Conservation (phyloP, 2,888 invertebrate species). For the Hemithea aestivaria region DNA sequence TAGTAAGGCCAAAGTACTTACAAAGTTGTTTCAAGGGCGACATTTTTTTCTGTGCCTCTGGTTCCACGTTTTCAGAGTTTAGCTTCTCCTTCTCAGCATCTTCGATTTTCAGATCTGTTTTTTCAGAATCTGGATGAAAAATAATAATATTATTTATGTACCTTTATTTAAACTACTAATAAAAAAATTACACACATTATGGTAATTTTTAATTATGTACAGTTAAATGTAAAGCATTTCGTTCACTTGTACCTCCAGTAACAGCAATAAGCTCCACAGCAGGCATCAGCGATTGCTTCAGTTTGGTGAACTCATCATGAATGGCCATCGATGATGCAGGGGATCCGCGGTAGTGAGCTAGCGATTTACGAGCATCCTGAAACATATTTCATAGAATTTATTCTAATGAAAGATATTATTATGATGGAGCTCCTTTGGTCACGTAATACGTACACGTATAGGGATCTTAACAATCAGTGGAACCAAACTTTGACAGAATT, state of each 20-base stretch:
- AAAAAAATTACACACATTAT: too few species aligned
- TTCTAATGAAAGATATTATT: too few species aligned
- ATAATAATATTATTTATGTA: conserved; percentile 7
- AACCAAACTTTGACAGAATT: too few species aligned
- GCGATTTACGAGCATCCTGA: conserved; percentile 53
- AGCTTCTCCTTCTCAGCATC: conserved; percentile 57
- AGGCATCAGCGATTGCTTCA: conserved; percentile 57
- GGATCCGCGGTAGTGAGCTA: conserved; percentile 57
- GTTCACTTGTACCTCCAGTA: too few species aligned
- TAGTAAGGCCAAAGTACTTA: too few species aligned
- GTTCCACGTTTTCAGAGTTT: conserved; percentile 32
- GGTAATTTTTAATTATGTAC: too few species aligned
- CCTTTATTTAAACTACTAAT: too few species aligned
- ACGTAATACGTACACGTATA: too few species aligned
- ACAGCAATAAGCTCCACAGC: conserved; percentile 58
- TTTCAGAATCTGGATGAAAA: conserved; percentile 38
- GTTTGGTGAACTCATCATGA: conserved; percentile 52
- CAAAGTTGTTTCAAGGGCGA: conserved; percentile 51
- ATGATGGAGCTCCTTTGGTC: too few species aligned
- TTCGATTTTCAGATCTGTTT: conserved; percentile 34
- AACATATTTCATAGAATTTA: conserved; percentile 14
- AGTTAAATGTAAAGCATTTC: too few species aligned
- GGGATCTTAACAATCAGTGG: too few species aligned
- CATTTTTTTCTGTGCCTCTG: conserved; percentile 32
- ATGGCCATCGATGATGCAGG: conserved; percentile 50